Conservation (phyloP, 37 sponge, comb jelly and placozoan species). For the Hexactinellida sp. region DNA sequence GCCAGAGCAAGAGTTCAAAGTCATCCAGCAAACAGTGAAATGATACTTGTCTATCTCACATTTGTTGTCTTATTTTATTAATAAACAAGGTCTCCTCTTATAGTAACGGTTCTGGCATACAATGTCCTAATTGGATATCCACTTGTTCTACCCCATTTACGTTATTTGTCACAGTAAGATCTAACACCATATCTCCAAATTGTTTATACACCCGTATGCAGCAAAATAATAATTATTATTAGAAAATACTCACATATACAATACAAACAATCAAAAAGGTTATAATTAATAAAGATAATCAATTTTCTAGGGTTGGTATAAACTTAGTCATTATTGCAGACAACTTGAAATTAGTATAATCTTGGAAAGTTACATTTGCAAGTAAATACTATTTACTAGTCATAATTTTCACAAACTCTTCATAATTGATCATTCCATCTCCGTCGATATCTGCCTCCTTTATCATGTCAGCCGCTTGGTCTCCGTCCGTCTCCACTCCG, state of each 20-base stretch:
- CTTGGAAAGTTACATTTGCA: neutral
- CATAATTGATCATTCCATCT: neutral
- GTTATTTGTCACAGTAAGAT: too few species aligned
- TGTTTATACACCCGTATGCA: too few species aligned
- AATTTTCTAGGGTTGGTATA: too few species aligned
- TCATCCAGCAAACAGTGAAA: neutral
- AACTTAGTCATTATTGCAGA: too few species aligned
- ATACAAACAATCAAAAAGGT: too few species aligned
- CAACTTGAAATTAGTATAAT: neutral
- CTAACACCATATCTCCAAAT: too few species aligned
- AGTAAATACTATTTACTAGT: conserved; percentile 5
- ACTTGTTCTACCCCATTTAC: too few species aligned
- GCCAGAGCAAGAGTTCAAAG: conserved; percentile 4
- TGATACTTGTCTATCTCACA: neutral
- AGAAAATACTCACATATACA: too few species aligned
- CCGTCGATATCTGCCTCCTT: neutral
- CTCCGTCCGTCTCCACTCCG: neutral
- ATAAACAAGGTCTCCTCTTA: neutral
- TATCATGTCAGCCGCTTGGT: neutral
- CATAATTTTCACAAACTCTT: conserved; percentile 10
- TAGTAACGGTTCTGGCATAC: too few species aligned
- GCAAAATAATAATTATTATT: too few species aligned
- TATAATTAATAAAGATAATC: too few species aligned
- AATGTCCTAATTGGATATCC: too few species aligned
- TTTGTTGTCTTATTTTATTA: neutral